Conservation (phyloP, 2,113 vertebrate species). For the Corapipo altera region DNA sequence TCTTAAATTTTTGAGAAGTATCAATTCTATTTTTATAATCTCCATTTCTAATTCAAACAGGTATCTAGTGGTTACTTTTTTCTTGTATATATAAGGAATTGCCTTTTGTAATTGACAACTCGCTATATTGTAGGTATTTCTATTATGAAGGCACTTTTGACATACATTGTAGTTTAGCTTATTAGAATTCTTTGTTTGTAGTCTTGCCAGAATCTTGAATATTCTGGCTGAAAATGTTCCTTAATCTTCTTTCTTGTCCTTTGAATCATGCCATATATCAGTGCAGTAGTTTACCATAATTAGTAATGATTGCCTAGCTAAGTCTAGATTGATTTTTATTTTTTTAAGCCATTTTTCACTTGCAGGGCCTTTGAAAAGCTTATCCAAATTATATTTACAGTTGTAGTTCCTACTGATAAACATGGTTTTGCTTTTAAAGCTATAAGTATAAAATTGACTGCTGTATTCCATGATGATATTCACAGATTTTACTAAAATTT, state of each 20-base stretch:
- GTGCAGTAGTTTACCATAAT: neutral
- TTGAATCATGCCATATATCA: neutral
- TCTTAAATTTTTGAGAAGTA: constrained; percentile 18
- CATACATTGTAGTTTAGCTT: constrained; percentile 37
- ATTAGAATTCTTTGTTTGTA: neutral
- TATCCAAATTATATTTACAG: neutral
- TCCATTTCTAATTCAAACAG: constrained; percentile 42
- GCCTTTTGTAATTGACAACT: constrained; percentile 45
- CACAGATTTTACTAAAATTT: neutral
- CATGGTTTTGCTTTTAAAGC: neutral
- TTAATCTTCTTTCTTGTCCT: neutral
- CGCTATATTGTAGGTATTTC: constrained; percentile 18
- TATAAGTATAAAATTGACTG: neutral
- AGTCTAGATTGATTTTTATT: neutral
- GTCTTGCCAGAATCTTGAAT: constrained; percentile 19
- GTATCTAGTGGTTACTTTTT: constrained; percentile 37
- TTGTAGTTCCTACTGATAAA: neutral
- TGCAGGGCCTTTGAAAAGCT: neutral
- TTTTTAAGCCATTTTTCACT: neutral
- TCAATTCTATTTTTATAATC: neutral
- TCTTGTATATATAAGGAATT: constrained; percentile 20
- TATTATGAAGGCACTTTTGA: constrained; percentile 10
- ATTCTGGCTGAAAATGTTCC: neutral
- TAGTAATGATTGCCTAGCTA: neutral
- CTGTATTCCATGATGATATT: neutral